phyloP scores from a whole-genome alignment of 2,797 vertebrate species.

The Smutsia gigantea region DNA sequence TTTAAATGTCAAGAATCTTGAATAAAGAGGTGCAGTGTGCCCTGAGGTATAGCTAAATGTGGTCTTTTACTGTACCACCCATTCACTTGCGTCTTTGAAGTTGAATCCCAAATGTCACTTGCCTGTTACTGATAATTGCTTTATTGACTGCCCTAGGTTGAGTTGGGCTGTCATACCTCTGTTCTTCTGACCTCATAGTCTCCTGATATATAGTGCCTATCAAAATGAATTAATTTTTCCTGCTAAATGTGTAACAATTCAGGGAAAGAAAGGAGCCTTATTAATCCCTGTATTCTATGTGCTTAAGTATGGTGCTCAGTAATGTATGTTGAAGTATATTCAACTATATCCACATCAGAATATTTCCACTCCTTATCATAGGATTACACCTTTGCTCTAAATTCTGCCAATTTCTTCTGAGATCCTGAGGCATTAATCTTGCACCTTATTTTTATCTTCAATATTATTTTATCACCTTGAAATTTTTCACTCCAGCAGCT shows the following conservation, averaged over 20 bases:
- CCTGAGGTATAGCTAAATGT: not conserved
- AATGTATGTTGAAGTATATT: not conserved
- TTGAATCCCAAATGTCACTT: not conserved
- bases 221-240: not conserved
- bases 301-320: not conserved
- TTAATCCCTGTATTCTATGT: not conserved
- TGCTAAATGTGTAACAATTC: not conserved
- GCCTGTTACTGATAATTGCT: not conserved
- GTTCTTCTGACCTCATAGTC: not conserved
- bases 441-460: not conserved
- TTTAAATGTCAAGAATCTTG: not conserved
- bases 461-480: not conserved
- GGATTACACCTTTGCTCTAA: not conserved
- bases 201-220: not conserved
- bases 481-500: not conserved
- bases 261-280: not conserved
- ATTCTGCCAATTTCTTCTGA: not conserved
- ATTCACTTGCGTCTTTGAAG: not conserved
- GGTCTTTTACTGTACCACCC: not conserved
- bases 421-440: not conserved
- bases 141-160: not conserved
- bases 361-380: not conserved
- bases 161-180: not conserved
- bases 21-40: not conserved
- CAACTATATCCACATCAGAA: not conserved